Evolutionary conservation across 2,113 vertebrate genomes (phyloP).

Genomic region (Craseonycteris thonglongyai): DNA sequence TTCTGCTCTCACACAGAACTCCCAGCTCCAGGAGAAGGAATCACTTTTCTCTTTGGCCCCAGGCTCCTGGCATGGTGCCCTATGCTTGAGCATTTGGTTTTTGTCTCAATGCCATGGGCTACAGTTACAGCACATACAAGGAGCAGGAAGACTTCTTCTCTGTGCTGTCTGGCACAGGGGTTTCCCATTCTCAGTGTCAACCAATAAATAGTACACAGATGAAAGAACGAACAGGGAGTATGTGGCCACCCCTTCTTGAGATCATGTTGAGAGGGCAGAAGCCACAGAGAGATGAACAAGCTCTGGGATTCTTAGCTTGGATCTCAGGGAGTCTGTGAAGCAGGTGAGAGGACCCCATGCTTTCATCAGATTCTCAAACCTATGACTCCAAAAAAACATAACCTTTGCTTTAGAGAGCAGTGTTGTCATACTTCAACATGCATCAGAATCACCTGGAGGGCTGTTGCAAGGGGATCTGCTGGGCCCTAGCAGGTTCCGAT

Average conservation of each 20-base stretch:
- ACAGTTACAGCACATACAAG: not conserved
- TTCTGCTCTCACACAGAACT: not conserved
- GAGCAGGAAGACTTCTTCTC: not conserved
- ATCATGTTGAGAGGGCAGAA: not conserved
- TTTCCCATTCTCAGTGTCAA: not conserved
- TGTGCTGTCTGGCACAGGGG: not conserved
- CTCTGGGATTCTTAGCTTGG: constrained; percentile 12
- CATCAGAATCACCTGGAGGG: not conserved
- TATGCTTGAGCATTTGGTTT: not conserved
- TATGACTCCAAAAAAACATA: not conserved
- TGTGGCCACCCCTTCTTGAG: not conserved
- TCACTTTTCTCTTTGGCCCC: not conserved
- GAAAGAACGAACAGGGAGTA: not conserved
- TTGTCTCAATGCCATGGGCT: not conserved
- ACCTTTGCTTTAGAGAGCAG: not conserved
- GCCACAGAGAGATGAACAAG: not conserved
- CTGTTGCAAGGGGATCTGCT: not conserved
- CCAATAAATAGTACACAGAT: not conserved
- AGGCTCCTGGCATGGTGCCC: not conserved
- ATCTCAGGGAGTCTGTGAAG: not conserved
- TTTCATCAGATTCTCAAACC: not conserved
- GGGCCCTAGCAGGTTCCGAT: not conserved
- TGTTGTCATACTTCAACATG: not conserved
- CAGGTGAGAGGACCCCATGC: not conserved
- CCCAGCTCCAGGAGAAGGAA: constrained; percentile 16